Base-by-base conservation (phyloP, 2,113 vertebrate species). In the Mastomys natalensis region DNA sequence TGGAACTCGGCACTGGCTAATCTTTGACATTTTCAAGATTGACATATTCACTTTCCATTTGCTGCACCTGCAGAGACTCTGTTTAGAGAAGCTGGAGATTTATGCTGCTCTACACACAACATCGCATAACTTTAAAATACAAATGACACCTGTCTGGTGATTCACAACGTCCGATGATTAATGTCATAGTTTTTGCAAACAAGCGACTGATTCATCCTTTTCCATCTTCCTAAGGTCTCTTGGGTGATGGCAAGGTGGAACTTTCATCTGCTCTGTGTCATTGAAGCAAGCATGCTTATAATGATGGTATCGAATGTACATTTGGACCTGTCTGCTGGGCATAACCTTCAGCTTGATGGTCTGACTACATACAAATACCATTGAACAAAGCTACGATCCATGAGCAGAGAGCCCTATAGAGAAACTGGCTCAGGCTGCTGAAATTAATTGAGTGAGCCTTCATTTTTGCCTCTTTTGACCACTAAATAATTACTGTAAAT, bases 11-110 rank as follows among this genome's bases (percentile, higher is more conserved):
- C n/a, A 96, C 98, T 97, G 89, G 62, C 89, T 95, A 93, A 97
- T 96, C 84, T 98, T 70, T 90, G 94, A 91, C 68, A 92, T 97
- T 98, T 98, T 81, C 88, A 90, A 85, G 87, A 76, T 91, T 98
- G 97, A 97, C 96, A 98, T 97, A 98, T 98, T 90, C 90, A 73
- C 53, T 95, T 97, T 89, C 62, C 91, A 40, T 34, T 84, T 48
- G 84, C 82, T 84, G 48, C 78, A 95, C 88, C 87, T 91, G n/a
- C 78, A 76, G 95, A 96, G 96, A 48, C 29, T 90, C 84, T 68
- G 95, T 90, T 77, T 89, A 95, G 94, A 96, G 95, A 94, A 95
- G 29, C 85, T 19, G 21, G 76, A 94, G 93, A 96, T 95, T 96
- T 94, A 95, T 97, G 91, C 94, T 96, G 94, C 81, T 74, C 94